Conservation (phyloP, 2,797 vertebrate genomes). For the Trachops cirrhosus region DNA sequence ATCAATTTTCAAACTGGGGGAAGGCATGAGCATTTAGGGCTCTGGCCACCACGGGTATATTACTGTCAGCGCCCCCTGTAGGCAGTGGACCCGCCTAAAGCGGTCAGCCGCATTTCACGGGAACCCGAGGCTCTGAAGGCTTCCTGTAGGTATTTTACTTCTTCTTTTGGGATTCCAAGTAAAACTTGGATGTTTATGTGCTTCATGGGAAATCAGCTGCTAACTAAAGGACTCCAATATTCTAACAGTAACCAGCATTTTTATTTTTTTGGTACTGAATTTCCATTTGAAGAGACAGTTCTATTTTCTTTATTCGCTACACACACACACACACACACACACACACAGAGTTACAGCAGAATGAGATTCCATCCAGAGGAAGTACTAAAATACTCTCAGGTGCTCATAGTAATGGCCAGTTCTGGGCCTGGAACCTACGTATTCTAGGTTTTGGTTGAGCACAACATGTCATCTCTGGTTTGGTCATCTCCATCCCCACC, state of each 20-base stretch:
- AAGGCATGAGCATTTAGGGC: not conserved
- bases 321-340: not conserved
- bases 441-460: not conserved
- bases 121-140: not conserved
- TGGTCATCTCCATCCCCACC: not conserved
- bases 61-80: not conserved
- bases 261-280: not conserved
- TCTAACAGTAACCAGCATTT: not conserved
- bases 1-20: not conserved
- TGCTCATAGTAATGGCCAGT: not conserved
- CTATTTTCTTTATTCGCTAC: not conserved
- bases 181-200: not conserved
- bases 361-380: not conserved
- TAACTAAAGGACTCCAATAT: not conserved
- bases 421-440: not conserved
- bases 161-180: not conserved
- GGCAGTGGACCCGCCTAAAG: not conserved
- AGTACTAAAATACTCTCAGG: not conserved
- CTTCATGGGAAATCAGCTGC: not conserved
- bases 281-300: not conserved
- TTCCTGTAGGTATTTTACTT: not conserved
- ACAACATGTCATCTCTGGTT: not conserved
- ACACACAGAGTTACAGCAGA: not conserved
- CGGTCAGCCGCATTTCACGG: not conserved
- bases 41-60: not conserved